A percentile compares a stretch with the other conserved stretches of the same genome.
phyloP scores from a whole-genome alignment of 2,888 invertebrate genomes.

The Auanema sp. region DNA sequence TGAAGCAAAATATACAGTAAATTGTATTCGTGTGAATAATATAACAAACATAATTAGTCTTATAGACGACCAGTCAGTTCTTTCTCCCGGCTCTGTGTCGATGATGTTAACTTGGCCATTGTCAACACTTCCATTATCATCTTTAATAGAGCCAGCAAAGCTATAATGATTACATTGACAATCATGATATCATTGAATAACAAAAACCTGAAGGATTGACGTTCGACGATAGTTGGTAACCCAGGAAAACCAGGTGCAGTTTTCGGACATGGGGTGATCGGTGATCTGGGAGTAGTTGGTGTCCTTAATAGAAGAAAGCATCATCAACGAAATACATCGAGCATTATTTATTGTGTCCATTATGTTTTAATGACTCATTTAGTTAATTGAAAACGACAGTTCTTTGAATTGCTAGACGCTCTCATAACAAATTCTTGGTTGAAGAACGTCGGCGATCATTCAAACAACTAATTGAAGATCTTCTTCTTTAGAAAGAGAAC shows the following conservation, averaged over 20 bases:
- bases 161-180: too few relatives aligned
- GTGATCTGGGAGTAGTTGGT: background rate
- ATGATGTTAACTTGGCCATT: background rate
- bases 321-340: background rate
- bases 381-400: background rate
- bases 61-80: conserved; percentile 25
- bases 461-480: too few relatives aligned
- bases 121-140: background rate
- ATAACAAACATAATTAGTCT: conserved; percentile 22
- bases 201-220: conserved; percentile 15
- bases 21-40: conserved; percentile 26
- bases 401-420: background rate
- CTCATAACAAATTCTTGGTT: background rate
- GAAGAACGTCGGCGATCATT: background rate
- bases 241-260: background rate
- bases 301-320: background rate
- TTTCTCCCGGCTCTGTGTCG: background rate
- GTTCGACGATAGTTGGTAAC: conserved; percentile 19
- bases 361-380: background rate
- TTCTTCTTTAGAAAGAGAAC: too few relatives aligned
- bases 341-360: background rate
- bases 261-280: background rate
- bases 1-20: conserved; percentile 29
- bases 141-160: background rate
- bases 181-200: background rate